Conservation (phyloP, 2,113 vertebrate species). For the Hemiprocne comata region DNA sequence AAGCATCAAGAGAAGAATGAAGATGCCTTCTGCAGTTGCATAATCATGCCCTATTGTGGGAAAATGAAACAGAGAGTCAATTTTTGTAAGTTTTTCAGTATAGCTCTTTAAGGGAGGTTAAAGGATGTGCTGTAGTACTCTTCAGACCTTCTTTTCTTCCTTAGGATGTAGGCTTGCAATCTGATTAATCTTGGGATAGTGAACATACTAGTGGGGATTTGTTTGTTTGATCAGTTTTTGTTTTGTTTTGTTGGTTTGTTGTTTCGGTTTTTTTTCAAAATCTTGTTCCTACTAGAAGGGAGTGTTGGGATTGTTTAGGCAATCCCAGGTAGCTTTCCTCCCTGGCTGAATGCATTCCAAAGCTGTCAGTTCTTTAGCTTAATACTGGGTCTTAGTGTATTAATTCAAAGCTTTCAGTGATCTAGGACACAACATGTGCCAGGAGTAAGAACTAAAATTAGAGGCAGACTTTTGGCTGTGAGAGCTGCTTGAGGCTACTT, state of each 20-base stretch:
- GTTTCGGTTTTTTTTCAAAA: neutral
- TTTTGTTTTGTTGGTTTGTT: too few species aligned
- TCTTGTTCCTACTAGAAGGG: neutral
- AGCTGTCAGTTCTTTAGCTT: slow-evolving; percentile 68
- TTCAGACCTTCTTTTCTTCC: neutral
- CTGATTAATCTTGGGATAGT: neutral
- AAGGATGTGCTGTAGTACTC: neutral
- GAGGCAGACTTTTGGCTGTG: slow-evolving; percentile 69
- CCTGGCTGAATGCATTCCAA: slow-evolving; percentile 18
- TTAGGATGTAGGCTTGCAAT: neutral
- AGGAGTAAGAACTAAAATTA: slow-evolving; percentile 73
- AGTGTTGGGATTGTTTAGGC: neutral
- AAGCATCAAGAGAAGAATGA: neutral
- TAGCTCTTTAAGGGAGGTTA: neutral
- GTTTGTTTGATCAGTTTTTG: accelerated
- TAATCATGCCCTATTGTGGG: neutral
- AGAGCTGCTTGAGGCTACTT: slow-evolving; percentile 58
- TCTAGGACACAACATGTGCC: slow-evolving; percentile 69
- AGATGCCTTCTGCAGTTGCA: neutral
- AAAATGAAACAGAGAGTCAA: neutral
- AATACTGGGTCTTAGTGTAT: slow-evolving; percentile 68
- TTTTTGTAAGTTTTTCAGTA: neutral
- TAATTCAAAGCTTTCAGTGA: slow-evolving; percentile 68
- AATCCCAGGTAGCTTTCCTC: slow-evolving; percentile 47
- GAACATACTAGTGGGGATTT: neutral